Evolutionary conservation across 2,888 invertebrate genomes (phyloP).

Genomic region (Perdita meconis): DNA sequence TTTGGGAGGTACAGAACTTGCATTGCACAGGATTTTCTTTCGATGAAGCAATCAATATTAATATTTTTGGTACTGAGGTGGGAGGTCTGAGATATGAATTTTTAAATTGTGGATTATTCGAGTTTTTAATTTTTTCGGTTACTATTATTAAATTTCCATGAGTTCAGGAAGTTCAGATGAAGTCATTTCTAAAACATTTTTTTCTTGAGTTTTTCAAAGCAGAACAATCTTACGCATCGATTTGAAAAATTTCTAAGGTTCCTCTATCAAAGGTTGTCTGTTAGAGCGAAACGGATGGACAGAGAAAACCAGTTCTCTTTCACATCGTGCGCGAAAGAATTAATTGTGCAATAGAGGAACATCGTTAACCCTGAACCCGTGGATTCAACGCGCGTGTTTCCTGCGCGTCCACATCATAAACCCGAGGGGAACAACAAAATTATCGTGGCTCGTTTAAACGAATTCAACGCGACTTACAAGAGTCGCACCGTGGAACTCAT

Average conservation of each 20-base stretch:
- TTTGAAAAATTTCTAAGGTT: no score
- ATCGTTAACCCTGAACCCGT: conserved; percentile 57
- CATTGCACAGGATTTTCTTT: not conserved
- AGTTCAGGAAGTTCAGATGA: no score
- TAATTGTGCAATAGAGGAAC: conserved; percentile 40
- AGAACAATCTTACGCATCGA: no score
- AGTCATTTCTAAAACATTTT: no score
- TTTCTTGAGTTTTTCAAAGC: no score
- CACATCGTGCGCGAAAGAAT: conserved; percentile 36
- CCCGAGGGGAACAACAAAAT: conserved; percentile 37
- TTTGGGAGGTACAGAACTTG: not conserved
- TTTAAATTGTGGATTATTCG: no score
- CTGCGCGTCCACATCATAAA: conserved; percentile 34
- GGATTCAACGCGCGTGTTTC: conserved; percentile 11
- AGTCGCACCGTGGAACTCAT: conserved; percentile 1
- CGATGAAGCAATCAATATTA: no score
- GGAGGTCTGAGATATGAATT: no score
- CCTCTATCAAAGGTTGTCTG: not conserved
- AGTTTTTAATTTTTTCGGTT: no score
- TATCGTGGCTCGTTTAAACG: conserved; percentile 23
- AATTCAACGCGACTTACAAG: conserved; percentile 7
- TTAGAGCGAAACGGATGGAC: conserved; percentile 8
- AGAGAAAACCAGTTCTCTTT: conserved; percentile 51
- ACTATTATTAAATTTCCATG: no score
- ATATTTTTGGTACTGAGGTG: no score